Conservation (phyloP, 2,888 invertebrate genomes). For the Poecilus cupreus region DNA sequence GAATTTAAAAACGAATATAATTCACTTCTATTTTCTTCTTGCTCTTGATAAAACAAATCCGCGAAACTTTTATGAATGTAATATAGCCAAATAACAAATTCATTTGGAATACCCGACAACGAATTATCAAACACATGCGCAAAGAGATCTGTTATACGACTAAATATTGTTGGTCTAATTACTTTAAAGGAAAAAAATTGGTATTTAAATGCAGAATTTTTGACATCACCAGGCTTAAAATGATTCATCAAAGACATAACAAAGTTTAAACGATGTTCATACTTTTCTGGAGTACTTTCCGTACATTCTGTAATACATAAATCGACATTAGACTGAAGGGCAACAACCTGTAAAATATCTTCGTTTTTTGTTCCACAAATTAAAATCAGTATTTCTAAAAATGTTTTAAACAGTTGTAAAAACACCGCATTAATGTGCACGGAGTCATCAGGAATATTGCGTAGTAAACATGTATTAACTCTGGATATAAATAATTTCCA, state of each 20-base stretch:
- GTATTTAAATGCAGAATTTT: not conserved
- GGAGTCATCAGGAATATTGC: not conserved
- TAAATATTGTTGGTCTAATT: not conserved
- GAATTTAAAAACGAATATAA: not conserved
- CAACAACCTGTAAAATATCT: not conserved
- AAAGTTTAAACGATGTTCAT: not conserved
- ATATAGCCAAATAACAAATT: slow-evolving; percentile 5
- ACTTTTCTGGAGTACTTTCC: not conserved
- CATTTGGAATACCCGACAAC: not conserved
- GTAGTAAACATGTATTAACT: not conserved
- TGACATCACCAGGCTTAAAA: not conserved
- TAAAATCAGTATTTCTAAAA: not conserved
- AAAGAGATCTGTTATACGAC: not conserved
- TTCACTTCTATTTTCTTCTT: not conserved
- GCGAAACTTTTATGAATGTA: not conserved
- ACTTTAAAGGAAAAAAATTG: not conserved
- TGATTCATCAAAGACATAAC: not conserved
- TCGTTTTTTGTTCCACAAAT: not conserved
- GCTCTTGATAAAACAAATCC: not conserved
- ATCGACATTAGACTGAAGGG: not conserved
- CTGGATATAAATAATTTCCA: not conserved
- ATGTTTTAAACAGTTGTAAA: slow-evolving; percentile 22
- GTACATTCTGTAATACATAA: not conserved
- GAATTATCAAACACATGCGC: not conserved
- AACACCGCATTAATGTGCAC: not conserved